Percentiles rank a stretch among this genome's conserved stretches.
phyloP scores from a whole-genome alignment of 1,140 invertebrate genomes.

The Drosophila sproati region DNA sequence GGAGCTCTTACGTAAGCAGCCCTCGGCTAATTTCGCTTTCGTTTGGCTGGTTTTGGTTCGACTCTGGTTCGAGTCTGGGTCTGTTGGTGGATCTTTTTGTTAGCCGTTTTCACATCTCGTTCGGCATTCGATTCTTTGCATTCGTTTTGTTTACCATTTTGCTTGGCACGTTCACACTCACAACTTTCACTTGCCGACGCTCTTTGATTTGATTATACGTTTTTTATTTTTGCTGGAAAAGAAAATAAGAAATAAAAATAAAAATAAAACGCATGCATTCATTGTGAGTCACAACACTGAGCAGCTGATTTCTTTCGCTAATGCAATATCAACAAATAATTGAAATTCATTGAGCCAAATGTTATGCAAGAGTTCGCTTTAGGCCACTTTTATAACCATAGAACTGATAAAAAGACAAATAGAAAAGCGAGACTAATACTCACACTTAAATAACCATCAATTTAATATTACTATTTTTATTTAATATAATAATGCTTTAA shows the following conservation, averaged over 20 bases:
- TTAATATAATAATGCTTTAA: background rate
- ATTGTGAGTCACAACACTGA: constrained; percentile 63
- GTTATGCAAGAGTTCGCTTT: background rate
- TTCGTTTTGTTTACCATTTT: constrained; percentile 73
- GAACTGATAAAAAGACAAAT: background rate
- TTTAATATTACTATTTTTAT: too few relatives aligned
- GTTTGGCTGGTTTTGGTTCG: constrained; percentile 26
- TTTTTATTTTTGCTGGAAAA: constrained; percentile 57
- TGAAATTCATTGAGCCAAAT: background rate
- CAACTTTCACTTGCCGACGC: constrained; percentile 73
- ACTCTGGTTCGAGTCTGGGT: background rate
- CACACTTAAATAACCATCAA: too few relatives aligned
- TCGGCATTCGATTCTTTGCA: constrained; percentile 69
- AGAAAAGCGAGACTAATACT: too few relatives aligned
- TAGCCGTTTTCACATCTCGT: constrained; percentile 64
- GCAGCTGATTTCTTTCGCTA: constrained; percentile 60
- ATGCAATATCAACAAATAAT: constrained; percentile 30
- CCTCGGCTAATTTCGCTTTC: constrained; percentile 42
- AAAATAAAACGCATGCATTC: constrained; percentile 37
- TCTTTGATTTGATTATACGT: constrained; percentile 68
- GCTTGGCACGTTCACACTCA: constrained; percentile 54
- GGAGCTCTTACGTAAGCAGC: constrained; percentile 46
- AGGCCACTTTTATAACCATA: too few relatives aligned
- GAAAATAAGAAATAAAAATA: constrained; percentile 34
- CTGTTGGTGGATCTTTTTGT: constrained; percentile 21